Base-by-base conservation (phyloP, 2,888 invertebrate species). In the Lasioglossum marginatum region DNA sequence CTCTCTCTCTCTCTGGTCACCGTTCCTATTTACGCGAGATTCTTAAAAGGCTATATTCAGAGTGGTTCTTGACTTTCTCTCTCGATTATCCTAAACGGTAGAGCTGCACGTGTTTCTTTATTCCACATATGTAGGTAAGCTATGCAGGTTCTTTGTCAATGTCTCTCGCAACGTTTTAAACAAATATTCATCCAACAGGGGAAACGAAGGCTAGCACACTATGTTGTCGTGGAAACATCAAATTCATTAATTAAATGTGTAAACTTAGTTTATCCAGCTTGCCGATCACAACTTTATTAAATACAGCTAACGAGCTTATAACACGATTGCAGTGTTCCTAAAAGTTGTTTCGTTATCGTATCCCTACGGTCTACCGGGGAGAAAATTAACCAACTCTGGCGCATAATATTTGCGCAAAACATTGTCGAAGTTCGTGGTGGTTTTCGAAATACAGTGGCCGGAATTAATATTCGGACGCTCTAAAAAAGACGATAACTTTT, bases 51-150 rank as follows among this genome's bases (percentile, higher is more conserved):
- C 43, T 52, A 40, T 52, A 52, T 52, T 5, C 52, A 71, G 37
- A 43, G 78, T n/a, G 19, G 27, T 70, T 57, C 27, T 52, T 14
- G 37, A 57, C 78, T 78, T 78, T 71, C 78, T 70, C 70, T 70
- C 48, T 48, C 19, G 19, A 27, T 43, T 43, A 27, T 8, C 40
- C 52, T 40, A 52, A 71, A 52, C 40, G 37, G 52, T 16, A 27
- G 23, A 52, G 14, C 57, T 71, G 43, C 23, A 23, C 31, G 23
- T 16, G 72, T 43, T 60, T 72, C 14, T 52, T 45, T 34, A 23
- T n/a, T 23, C 23, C 57, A 57, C 27, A 14, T 60, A 12, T 14
- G 27, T 27, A 31, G 57, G 57, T n/a, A 14, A 19, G 34, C 52
- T 57, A 31, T 23, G 27, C 60, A 37, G 14, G 14, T 52, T 43